These are phyloP conservation scores for zebrafish (Danio rerio) DNA, from an alignment of 2,113 vertebrate species.

Conservation along the genomic window DNA sequence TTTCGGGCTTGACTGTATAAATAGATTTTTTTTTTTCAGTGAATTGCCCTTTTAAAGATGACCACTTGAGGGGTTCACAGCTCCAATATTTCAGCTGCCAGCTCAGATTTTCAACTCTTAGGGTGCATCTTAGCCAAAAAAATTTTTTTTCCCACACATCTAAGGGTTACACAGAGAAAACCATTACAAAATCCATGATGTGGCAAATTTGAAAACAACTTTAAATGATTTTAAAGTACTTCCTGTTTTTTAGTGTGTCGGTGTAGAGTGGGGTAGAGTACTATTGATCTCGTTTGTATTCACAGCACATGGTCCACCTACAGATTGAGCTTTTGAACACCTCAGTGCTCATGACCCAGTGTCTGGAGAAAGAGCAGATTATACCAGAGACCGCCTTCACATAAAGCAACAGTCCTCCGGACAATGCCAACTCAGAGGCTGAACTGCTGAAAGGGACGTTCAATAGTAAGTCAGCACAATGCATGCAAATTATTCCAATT, in stretches of 20 bases:
- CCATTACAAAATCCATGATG: background rate
- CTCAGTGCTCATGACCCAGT: constrained; percentile 22
- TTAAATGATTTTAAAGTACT: background rate
- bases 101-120: no score
- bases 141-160: background rate
- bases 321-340: constrained; percentile 7
- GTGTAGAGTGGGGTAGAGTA: background rate
- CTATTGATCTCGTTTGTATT: background rate
- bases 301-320: background rate
- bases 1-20: no score
- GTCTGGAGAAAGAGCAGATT: constrained; percentile 17
- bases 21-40: no score
- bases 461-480: background rate
- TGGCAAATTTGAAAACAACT: background rate
- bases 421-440: background rate
- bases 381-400: constrained; percentile 11
- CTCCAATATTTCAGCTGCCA: no score
- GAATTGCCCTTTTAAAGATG: no score
- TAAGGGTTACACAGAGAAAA: background rate
- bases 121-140: no score
- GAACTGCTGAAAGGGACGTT: background rate
- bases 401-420: background rate
- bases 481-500: background rate
- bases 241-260: background rate
- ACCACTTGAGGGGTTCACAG: no score